A percentile compares a stretch with the other conserved stretches of the same genome.
These are phyloP conservation scores for Amphipoea oculea DNA, from an alignment of 2,888 invertebrate genomes.

Conservation along the genomic window DNA sequence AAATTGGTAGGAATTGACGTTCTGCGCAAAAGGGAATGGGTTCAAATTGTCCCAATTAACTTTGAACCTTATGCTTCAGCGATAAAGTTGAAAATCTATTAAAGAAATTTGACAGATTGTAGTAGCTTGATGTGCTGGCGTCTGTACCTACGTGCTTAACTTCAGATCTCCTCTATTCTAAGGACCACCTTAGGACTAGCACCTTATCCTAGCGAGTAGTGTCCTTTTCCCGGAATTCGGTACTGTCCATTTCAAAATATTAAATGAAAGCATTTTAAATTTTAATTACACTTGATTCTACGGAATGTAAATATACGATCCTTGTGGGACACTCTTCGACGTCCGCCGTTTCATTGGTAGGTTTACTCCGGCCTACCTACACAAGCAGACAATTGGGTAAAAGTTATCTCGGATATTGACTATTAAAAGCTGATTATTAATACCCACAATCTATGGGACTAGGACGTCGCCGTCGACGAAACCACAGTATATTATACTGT, in stretches of 20 bases:
- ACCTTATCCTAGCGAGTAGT: not conserved
- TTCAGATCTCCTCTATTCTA: not conserved
- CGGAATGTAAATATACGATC: conserved; percentile 25
- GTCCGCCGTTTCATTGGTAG: not conserved
- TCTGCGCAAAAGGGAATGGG: not conserved
- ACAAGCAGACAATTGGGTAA: conserved; percentile 9
- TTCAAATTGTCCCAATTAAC: too few species aligned
- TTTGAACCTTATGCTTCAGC: too few species aligned
- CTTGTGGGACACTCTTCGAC: conserved; percentile 27
- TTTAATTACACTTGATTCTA: conserved; percentile 10
- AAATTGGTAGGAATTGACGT: not conserved
- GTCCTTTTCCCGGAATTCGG: not conserved
- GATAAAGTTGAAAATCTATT: too few species aligned
- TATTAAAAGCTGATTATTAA: not conserved
- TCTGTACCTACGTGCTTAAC: not conserved
- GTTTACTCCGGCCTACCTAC: conserved; percentile 13
- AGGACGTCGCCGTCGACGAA: not conserved
- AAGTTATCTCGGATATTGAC: not conserved
- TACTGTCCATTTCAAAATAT: not conserved
- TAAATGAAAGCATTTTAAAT: not conserved
- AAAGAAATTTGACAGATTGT: too few species aligned
- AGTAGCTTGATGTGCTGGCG: too few species aligned
- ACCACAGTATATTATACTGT: too few species aligned
- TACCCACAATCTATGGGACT: not conserved
- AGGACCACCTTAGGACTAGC: not conserved